Base-by-base conservation (phyloP, 2,797 vertebrate species). In the Smutsia gigantea region DNA sequence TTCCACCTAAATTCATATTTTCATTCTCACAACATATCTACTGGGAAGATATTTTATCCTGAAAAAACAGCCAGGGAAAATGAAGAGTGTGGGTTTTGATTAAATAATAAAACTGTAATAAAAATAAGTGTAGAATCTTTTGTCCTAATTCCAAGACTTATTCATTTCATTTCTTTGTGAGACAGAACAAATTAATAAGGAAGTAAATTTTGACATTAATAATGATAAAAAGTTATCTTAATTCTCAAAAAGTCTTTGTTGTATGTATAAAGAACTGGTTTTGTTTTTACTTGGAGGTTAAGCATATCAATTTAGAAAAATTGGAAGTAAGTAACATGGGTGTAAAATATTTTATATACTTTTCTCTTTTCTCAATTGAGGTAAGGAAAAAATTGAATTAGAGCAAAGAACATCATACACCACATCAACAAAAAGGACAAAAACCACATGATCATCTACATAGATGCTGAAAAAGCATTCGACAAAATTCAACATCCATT, bases 241-340 rank as follows among this genome's bases (percentile, higher is more conserved):
- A 57, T 92, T 75, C 34, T 96, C 27, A 23, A 42, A 93, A 87
- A 0, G 15, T 17, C 17, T 78, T 27, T 71, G 17, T 39, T 53
- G 8, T 66, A 95, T 89, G 88, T 37, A 63, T 75, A 11, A 96
- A 86, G 27, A 89, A 66, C 6, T 55, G 7, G 11, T 46, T 93
- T 81, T 81, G 13, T 79, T 92, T 94, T 72, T 27, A 66, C 39
- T 75, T 63, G 81, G 57, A 97, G 29, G 46, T 75, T 83, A 90
- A 77, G 12, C 19, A 1, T 53, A 59, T 31, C 59, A 21, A 6
- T 82, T 89, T 53, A 87, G 11, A 31, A 71, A 92, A 90, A 86
- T 34, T 64, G n/a, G n/a, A 55, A 85, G 18, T 87, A 6, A 25
- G 21, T 81, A 89, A 87, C 1, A 71, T 53, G 18, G 23, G 17